Base-by-base conservation (phyloP, 2,113 vertebrate genomes). In the Silurus glanis region DNA sequence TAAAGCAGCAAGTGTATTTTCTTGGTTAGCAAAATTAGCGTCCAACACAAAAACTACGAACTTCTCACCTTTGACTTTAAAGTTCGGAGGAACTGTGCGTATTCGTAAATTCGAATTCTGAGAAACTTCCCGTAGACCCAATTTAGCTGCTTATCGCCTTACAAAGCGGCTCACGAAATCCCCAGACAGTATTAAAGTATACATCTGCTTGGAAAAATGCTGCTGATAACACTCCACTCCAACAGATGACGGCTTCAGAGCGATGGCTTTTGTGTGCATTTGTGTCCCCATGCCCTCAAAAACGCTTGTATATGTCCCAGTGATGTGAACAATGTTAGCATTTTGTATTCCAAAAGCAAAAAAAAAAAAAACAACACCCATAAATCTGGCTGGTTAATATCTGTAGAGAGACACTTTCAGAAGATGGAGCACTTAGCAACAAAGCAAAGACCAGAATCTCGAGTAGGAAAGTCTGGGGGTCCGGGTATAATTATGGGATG, bases 361-460 rank as follows among this genome's bases (percentile, higher is more conserved):
- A 87, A 85, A 37, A 37, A 37, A 37, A 37, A 1, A 1, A 37
- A 1, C 21, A 10, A 59, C 45, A 21, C 72, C 85, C 58, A 85
- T 85, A 87, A 80, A 85, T 85, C 86, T 53, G 59, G 66, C 69
- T 5, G n/a, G 14, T 62, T 87, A 87, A 82, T 89, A 88, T 58
- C 81, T 84, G 19, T 55, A 37, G 62, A 80, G 51, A 89, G 71
- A 87, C 59, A 62, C 62, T 85, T 80, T 56, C n/a, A 13, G 13
- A 71, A 82, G 74, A 56, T 76, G 12, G 28, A 58, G 53, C 19
- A 66, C 21, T 17, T 58, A 53, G 64, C 23, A 28, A 61, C 56
- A 58, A 37, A 71, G 72, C 16, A 56, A 55, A 82, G 82, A 59
- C 81, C 53, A 56, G 59, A 80, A 80, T 53, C 45, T 76, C 1